A percentile compares a stretch with the other conserved stretches of the same genome.
Conservation (phyloP, 2,113 vertebrate genomes). For the Sylvia atricapilla region DNA sequence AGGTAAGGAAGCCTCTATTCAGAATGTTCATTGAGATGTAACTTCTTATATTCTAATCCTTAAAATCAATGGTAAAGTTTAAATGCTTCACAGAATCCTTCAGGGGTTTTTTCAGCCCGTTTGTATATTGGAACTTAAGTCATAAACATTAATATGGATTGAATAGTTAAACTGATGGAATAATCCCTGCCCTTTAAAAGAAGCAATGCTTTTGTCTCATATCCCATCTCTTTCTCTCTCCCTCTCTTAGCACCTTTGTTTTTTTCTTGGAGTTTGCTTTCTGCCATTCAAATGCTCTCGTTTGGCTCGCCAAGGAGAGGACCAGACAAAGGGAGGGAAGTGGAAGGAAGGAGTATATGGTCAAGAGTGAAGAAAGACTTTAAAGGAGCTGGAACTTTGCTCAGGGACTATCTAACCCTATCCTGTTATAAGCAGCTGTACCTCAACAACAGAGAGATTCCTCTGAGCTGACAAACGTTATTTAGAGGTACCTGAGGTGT, state of each 20-base stretch:
- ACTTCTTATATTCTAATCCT: background rate
- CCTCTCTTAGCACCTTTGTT: background rate
- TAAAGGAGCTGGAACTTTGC: background rate
- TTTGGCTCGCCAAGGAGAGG: background rate
- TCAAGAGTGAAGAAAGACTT: background rate
- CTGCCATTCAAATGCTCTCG: background rate
- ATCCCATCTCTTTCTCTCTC: background rate
- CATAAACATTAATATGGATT: background rate
- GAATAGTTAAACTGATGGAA: background rate
- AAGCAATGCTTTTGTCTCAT: background rate
- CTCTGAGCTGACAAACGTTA: background rate
- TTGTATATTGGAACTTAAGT: background rate
- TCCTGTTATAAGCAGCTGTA: background rate
- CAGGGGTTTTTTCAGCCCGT: background rate
- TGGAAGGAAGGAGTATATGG: accelerated
- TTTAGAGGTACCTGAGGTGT: background rate
- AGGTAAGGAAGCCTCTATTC: background rate
- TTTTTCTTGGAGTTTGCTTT: background rate
- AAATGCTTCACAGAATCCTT: background rate
- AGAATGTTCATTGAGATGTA: background rate
- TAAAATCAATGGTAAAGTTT: background rate
- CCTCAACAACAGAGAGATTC: background rate
- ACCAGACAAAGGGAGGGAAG: background rate
- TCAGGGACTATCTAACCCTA: background rate
- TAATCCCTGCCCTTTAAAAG: background rate